Evolutionary conservation across 2,797 vertebrate genomes (phyloP).

Genomic region (Silurus aristotelis): DNA sequence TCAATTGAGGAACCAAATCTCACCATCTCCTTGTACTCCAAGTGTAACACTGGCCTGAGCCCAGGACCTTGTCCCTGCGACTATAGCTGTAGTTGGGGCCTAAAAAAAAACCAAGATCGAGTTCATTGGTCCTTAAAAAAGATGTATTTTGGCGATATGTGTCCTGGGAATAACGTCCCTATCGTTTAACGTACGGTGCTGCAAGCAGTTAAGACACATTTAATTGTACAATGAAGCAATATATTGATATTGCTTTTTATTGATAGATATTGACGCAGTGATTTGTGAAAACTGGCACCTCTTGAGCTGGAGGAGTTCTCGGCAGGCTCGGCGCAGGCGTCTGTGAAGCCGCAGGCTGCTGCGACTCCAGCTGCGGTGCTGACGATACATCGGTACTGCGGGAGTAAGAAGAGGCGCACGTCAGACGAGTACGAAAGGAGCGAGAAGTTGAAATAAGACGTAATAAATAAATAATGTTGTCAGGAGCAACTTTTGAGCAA

Average conservation of each 20-base stretch:
- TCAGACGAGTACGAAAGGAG: too few relatives aligned
- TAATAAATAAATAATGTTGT: not conserved
- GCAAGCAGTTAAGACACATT: not conserved
- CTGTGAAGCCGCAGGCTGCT: slow-evolving; percentile 91
- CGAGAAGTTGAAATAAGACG: not conserved
- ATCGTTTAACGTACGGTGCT: not conserved
- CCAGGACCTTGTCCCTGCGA: slow-evolving; percentile 93
- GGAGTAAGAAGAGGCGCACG: not conserved
- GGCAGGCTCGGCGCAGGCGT: slow-evolving; percentile 85
- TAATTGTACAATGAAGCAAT: not conserved
- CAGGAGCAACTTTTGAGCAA: not conserved
- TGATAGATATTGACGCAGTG: not conserved
- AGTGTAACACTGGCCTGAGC: slow-evolving; percentile 93
- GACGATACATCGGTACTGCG: slow-evolving; percentile 92
- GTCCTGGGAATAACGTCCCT: not conserved
- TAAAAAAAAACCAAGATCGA: slow-evolving; percentile 53
- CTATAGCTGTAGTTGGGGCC: slow-evolving; percentile 83
- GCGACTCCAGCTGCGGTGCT: slow-evolving; percentile 92
- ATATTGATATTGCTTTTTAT: too few relatives aligned
- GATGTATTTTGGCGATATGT: not conserved
- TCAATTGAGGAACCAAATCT: slow-evolving; percentile 51
- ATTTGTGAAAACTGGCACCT: slow-evolving; percentile 69
- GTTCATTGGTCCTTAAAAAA: slow-evolving; percentile 19
- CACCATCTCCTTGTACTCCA: slow-evolving; percentile 94
- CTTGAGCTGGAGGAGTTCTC: slow-evolving; percentile 88